A percentile compares a stretch with the other conserved stretches of the same genome.
phyloP scores from a whole-genome alignment of 2,113 vertebrate species.

The Callopanchax toddi region DNA sequence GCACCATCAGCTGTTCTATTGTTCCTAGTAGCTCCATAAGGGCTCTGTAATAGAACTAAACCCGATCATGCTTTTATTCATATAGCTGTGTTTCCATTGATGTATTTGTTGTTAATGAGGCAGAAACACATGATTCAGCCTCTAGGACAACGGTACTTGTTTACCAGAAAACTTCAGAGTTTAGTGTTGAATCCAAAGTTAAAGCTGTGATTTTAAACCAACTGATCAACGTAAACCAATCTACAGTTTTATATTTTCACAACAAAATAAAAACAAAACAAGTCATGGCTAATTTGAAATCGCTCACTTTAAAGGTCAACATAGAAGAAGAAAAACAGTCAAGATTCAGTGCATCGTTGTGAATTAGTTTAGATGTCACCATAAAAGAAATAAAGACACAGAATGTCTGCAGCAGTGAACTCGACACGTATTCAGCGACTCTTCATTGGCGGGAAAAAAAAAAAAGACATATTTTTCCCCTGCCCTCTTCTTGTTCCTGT shows the following conservation, averaged over 20 bases:
- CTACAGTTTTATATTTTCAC: no score
- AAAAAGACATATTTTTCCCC: conserved; percentile 18
- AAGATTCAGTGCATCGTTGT: no score
- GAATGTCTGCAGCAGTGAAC: conserved; percentile 33
- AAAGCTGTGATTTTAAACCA: no score
- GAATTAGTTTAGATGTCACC: conserved; percentile 7
- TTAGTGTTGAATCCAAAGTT: no score
- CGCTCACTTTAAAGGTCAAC: no score
- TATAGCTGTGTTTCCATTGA: background rate
- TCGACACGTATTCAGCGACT: conserved; percentile 40
- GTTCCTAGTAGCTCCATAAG: background rate
- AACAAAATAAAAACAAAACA: no score
- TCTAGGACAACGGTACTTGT: no score
- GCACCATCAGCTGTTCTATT: conserved; percentile 5
- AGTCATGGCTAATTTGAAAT: no score
- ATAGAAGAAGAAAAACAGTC: background rate
- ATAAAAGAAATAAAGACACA: conserved; percentile 12
- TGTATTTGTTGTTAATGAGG: no score
- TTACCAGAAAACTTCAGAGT: no score
- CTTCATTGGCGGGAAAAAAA: conserved; percentile 39
- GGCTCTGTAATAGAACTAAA: background rate
- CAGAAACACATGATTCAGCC: no score
- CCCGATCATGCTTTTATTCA: background rate
- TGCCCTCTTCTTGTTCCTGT: conserved; percentile 36
- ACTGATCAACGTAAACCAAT: no score